These are phyloP conservation scores for Pristis pectinata DNA, from an alignment of 2,797 vertebrate species.

Conservation along the genomic window DNA sequence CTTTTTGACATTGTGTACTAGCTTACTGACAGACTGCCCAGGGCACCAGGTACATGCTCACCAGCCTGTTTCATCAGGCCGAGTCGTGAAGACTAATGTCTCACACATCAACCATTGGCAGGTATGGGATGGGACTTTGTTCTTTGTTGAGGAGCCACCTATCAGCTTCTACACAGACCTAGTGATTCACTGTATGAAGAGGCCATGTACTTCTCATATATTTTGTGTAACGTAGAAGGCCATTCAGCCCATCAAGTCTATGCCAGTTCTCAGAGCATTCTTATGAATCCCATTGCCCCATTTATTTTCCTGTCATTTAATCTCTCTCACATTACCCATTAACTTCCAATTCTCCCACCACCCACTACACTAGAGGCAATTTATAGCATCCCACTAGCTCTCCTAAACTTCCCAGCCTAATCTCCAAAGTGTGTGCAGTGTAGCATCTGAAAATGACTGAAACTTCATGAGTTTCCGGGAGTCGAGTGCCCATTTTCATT, in stretches of 20 bases:
- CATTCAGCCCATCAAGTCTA: too few species aligned
- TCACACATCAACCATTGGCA: not conserved
- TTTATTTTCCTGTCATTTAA: too few species aligned
- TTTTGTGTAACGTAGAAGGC: too few species aligned
- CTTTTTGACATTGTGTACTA: not conserved
- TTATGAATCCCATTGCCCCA: too few species aligned
- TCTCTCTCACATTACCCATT: too few species aligned
- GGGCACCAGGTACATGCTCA: not conserved
- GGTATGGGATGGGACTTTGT: not conserved
- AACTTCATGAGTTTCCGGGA: not conserved
- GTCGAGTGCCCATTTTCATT: not conserved
- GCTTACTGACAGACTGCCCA: not conserved
- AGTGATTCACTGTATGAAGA: not conserved
- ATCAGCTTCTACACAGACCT: not conserved
- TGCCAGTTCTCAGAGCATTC: too few species aligned
- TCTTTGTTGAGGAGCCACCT: not conserved
- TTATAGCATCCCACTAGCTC: too few species aligned
- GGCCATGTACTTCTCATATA: not conserved
- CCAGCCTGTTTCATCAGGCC: not conserved
- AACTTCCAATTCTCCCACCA: too few species aligned
- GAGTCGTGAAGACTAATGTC: not conserved
- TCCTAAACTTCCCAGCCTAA: not conserved
- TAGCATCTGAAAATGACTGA: not conserved
- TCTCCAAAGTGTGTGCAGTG: not conserved
- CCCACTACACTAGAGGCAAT: too few species aligned